A percentile compares a stretch with the other conserved stretches of the same genome.
These are phyloP conservation scores for Podiceps cristatus DNA, from an alignment of 2,113 vertebrate genomes.

Conservation along the genomic window DNA sequence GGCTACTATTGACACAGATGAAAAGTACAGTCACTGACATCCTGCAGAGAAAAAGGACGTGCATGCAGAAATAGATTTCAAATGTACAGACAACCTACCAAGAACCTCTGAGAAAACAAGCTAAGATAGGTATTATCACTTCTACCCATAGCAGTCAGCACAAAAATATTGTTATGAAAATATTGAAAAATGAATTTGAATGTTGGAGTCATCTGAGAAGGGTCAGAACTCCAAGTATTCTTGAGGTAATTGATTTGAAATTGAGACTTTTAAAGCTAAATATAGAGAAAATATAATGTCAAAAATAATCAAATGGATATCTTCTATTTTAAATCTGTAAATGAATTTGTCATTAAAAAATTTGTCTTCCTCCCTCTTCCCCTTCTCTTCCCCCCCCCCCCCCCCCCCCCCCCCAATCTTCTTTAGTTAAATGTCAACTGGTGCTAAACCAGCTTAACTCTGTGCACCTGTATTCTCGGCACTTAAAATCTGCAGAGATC, in stretches of 20 bases:
- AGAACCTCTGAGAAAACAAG: background rate
- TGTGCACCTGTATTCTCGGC: background rate
- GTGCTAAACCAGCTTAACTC: background rate
- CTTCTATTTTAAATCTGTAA: background rate
- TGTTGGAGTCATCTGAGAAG: background rate
- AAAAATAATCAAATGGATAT: background rate
- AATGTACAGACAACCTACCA: background rate
- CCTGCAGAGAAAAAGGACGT: background rate
- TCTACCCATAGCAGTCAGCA: background rate
- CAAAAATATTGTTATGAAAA: background rate
- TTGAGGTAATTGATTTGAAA: background rate
- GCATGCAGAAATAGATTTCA: background rate
- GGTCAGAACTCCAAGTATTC: background rate
- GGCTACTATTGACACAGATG: background rate
- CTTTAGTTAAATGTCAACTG: background rate
- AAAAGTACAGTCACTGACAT: background rate
- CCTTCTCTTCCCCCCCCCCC: background rate
- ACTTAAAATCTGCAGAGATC: constrained; percentile 19
- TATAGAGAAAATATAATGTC: background rate
- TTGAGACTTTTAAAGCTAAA: background rate
- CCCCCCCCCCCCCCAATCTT: background rate
- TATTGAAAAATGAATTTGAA: background rate
- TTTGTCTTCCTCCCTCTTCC: too few species aligned
- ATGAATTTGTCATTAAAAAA: background rate
- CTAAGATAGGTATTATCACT: background rate